Conservation (phyloP, 2,113 vertebrate species). For the Fulmarus glacialis region DNA sequence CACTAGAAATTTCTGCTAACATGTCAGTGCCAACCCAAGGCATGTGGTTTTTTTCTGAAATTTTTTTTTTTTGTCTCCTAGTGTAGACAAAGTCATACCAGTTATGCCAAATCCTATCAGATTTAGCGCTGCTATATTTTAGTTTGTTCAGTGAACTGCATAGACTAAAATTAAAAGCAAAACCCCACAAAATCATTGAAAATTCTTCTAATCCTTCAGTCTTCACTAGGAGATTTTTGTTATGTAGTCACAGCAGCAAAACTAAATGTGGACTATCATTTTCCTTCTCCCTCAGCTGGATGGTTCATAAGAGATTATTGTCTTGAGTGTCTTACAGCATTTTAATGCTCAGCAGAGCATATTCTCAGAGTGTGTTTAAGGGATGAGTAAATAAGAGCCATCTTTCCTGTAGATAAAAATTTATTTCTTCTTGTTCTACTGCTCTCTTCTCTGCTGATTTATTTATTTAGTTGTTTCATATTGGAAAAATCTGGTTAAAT, state of each 20-base stretch:
- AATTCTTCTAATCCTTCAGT: background rate
- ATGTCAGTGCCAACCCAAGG: background rate
- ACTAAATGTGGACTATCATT: background rate
- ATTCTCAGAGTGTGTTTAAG: background rate
- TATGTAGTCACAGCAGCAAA: background rate
- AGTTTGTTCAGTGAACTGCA: background rate
- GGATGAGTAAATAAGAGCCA: background rate
- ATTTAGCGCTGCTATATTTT: background rate
- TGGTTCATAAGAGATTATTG: background rate
- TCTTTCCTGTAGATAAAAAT: background rate
- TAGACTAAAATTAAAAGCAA: background rate
- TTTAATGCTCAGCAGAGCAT: background rate
- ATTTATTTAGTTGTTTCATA: background rate
- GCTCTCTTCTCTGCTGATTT: background rate
- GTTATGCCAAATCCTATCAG: background rate
- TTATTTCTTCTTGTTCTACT: background rate
- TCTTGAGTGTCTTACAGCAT: background rate
- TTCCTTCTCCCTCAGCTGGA: background rate
- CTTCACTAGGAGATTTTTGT: background rate
- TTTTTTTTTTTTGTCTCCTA: background rate
- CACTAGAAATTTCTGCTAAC: background rate
- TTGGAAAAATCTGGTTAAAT: background rate
- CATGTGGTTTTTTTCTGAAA: too few species aligned
- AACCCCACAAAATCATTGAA: background rate
- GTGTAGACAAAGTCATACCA: background rate